These are phyloP conservation scores for Caenorhabditis brenneri DNA, from an alignment of 1,140 invertebrate species.

Conservation along the genomic window DNA sequence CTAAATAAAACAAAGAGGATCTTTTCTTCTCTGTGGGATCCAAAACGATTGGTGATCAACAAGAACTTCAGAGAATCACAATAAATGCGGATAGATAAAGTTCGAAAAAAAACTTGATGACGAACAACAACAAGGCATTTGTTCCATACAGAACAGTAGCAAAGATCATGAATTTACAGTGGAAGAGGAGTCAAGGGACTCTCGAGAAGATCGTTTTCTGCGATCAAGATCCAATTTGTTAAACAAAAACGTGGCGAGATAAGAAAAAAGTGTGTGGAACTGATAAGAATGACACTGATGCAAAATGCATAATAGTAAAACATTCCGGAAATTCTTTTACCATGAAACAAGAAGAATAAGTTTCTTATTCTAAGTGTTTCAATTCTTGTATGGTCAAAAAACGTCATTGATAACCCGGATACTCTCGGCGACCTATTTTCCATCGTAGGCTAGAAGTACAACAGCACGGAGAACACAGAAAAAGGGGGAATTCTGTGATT, in stretches of 20 bases:
- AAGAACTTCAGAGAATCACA: too few relatives aligned
- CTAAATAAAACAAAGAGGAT: too few relatives aligned
- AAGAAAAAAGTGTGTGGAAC: background rate
- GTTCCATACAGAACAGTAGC: too few relatives aligned
- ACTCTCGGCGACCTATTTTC: background rate
- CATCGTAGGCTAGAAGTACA: conserved; percentile 4
- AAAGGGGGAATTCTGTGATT: background rate
- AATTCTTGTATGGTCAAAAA: background rate
- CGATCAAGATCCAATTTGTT: conserved; percentile 6
- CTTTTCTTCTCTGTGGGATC: too few relatives aligned
- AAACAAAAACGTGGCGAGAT: background rate
- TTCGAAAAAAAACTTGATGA: too few relatives aligned
- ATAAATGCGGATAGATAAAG: too few relatives aligned
- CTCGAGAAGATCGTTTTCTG: background rate
- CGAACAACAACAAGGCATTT: too few relatives aligned
- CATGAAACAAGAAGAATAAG: background rate
- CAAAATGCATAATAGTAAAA: conserved; percentile 16
- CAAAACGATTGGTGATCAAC: too few relatives aligned
- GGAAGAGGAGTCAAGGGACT: background rate
- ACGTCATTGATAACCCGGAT: conserved; percentile 27
- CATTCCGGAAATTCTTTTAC: background rate
- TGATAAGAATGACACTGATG: background rate
- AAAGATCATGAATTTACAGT: background rate
- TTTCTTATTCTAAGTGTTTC: background rate
- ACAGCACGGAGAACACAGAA: background rate